Evolutionary conservation across 2,113 vertebrate species (phyloP).

Genomic region (Triplophysa dalaica): DNA sequence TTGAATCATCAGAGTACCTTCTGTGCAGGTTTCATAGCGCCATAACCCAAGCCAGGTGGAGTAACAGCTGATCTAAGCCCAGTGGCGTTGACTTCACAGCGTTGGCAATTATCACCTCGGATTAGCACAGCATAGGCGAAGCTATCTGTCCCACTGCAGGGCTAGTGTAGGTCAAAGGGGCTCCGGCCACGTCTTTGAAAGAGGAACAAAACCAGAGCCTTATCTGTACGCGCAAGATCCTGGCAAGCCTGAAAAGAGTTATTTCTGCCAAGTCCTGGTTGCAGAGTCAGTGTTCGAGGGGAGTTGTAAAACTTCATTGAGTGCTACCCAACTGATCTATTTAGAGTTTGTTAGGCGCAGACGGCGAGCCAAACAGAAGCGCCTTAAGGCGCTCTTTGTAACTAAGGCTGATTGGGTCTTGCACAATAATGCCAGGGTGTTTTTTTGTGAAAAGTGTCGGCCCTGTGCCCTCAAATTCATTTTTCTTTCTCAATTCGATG

Average conservation of each 20-base stretch:
- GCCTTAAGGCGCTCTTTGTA: conserved; percentile 35
- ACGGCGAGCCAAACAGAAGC: conserved; percentile 27
- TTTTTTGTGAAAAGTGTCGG: conserved; percentile 28
- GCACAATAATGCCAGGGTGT: conserved; percentile 30
- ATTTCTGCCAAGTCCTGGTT: conserved; percentile 28
- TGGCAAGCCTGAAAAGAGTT: conserved; percentile 50
- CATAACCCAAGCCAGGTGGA: conserved; percentile 42
- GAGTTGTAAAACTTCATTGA: conserved; percentile 37
- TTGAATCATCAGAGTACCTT: conserved; percentile 10
- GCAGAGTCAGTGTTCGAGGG: conserved; percentile 3
- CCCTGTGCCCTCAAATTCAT: neutral
- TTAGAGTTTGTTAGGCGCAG: conserved; percentile 31
- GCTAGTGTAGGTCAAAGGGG: conserved; percentile 35
- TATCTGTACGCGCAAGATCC: conserved; percentile 45
- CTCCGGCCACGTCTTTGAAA: conserved; percentile 32
- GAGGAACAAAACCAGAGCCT: conserved; percentile 47
- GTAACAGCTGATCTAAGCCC: conserved; percentile 40
- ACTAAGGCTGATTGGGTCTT: conserved; percentile 22
- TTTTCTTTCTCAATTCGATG: neutral
- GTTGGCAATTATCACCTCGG: conserved; percentile 51
- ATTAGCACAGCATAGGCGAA: conserved; percentile 38
- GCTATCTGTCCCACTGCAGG: conserved; percentile 51
- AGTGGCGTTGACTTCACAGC: conserved; percentile 23
- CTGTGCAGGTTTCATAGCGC: neutral
- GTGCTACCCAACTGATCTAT: conserved; percentile 40